Evolutionary conservation across 2,797 vertebrate genomes (phyloP), one percentile per base, ranked within the genome.

Genomic region (Podargus strigoides): DNA sequence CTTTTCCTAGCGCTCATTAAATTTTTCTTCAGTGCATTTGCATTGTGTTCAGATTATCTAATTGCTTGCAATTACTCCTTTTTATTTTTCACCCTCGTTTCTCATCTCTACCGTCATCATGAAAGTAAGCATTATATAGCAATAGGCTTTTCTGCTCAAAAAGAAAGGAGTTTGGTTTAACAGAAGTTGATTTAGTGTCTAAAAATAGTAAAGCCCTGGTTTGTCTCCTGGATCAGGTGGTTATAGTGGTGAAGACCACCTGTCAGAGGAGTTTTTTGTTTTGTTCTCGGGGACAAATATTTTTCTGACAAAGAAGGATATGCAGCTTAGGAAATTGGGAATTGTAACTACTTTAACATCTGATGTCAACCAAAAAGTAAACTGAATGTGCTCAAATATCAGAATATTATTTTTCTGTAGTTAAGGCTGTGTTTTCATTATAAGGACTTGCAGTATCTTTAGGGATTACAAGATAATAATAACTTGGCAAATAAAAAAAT

Each of bases 241-340:
- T 41, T 96, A 18, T 75, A 87, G 73, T 72, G 74, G 85, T 91
- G 70, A 92, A 93, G 95, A 73, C 89, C 88, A 96, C 92, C 74
- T 96, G 94, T 89, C 94, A 85, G 15, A 66, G 60, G 59, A 66
- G 37, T 41, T 58, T 79, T 90, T 87, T 86, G 41, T 85, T 88
- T 89, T 85, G 19, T 50, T 94, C 37, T 75, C 90, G 59, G 13
- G 32, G 87, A 62, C 11, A 50, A 34, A 23, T 58, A 2, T 49
- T 85, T 86, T 93, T 73, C 39, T 87, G 73, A 82, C 69, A 49
- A 13, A 21, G 58, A 74, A 75, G n/a, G 84, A 52, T 82, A 46
- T 47, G n/a, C 69, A 93, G 55, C 76, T 85, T 17, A 86, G 73
- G 53, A 92, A 88, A 90, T 66, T 0, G 3, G 42, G 53, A 78